Percentiles rank a stretch among this genome's conserved stretches.
These are phyloP conservation scores for Hemibates koningsi DNA, from an alignment of 2,113 vertebrate species.

Conservation along the genomic window DNA sequence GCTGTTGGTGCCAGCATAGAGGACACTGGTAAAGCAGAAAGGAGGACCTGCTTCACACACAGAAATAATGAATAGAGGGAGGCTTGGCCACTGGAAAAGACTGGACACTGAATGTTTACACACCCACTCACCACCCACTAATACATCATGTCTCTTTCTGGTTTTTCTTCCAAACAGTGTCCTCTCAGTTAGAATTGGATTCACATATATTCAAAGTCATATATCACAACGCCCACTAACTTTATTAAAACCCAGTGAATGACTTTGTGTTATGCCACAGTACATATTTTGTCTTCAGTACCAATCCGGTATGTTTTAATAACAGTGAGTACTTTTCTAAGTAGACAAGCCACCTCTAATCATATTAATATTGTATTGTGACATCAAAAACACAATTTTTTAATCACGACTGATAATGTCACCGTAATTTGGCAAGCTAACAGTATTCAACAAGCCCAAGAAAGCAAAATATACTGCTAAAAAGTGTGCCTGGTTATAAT, in stretches of 20 bases:
- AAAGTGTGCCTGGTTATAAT: background rate
- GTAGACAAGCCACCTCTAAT: background rate
- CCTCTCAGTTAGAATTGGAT: background rate
- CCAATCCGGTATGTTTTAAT: background rate
- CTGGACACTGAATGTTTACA: background rate
- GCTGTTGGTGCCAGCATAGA: background rate
- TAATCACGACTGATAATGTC: background rate
- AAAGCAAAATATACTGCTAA: background rate
- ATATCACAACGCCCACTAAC: background rate
- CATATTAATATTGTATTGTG: background rate
- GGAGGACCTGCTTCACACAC: background rate
- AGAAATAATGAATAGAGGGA: background rate
- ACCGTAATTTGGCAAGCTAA: background rate
- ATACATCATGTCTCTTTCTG: background rate
- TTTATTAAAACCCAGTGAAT: background rate
- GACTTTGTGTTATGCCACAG: background rate
- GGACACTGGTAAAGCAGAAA: background rate
- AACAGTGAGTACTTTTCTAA: background rate
- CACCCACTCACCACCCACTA: background rate
- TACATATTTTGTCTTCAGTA: background rate
- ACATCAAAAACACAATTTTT: background rate
- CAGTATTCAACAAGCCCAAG: background rate
- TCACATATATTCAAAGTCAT: background rate
- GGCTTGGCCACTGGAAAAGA: background rate
- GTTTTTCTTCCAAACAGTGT: background rate